Evolutionary conservation across 2,797 vertebrate genomes (phyloP), one percentile per base, ranked within the genome.

Genomic region (Sphaeramia orbicularis): DNA sequence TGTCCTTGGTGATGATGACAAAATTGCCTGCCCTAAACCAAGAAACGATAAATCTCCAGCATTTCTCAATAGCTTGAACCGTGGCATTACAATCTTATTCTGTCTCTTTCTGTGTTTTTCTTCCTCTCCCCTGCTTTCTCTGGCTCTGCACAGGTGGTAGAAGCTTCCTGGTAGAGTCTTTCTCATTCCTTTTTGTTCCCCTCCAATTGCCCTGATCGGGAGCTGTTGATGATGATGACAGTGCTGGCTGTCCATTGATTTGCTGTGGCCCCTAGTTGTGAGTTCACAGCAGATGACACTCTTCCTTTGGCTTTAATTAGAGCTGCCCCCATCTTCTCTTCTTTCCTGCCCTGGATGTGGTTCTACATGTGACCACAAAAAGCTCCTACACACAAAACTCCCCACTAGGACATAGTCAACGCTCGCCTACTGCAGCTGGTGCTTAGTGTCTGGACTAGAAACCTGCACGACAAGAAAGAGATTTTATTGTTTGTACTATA

Each of bases 281-380:
- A 89, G 89, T 90, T 93, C 89, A 87, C 91, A 90, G 86, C 86
- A 82, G 88, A 93, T 76, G 87, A 91, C 86, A 87, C 86, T 92
- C 87, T 89, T 91, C 78, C 83, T 84, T 86, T 86, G 84, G 82
- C 89, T 92, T 91, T 93, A 93, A 94, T 94, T 93, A 94, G 90
- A 90, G 87, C 75, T 70, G 74, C 78, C 70, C 79, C 87, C 65
- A 79, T 90, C 78, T 86, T 89, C 85, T 88, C 84, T 83, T 89
- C 76, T 75, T 47, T 72, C 67, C 36, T 73, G 44, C 74, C 58
- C 85, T 89, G 78, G 80, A 90, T 88, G 89, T 83, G 87, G 87
- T 77, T 91, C 60, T 57, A 78, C 80, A 83, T 73, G 78, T 63
- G 70, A 75, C 76, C 83, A 84, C 78, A 82, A 78, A 83, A 87